Conservation (phyloP, 2,113 vertebrate species). For the Pomatostomus ruficeps region DNA sequence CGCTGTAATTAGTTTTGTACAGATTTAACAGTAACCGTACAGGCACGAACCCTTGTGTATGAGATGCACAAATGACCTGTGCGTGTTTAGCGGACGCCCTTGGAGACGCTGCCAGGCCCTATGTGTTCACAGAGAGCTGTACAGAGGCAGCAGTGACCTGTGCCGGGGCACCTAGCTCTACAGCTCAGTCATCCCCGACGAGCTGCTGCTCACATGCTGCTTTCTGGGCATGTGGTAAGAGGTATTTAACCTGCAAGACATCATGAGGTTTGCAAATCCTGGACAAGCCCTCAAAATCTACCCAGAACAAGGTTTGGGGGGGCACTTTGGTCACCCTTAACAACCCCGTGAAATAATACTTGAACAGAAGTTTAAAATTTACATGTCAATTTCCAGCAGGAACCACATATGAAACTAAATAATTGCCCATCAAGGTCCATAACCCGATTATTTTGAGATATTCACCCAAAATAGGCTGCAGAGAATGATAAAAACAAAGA, state of each 20-base stretch:
- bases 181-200: not conserved
- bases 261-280: not conserved
- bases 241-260: not conserved
- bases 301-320: not conserved
- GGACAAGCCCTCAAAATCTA: not conserved
- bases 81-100: rapidly evolving
- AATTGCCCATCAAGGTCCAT: not conserved
- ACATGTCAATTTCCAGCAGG: not conserved
- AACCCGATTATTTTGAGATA: not conserved
- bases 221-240: no score
- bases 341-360: not conserved
- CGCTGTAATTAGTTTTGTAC: not conserved
- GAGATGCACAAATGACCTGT: not conserved
- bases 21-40: not conserved
- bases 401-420: not conserved
- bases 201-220: not conserved
- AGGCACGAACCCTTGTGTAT: rapidly evolving
- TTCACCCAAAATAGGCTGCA: not conserved
- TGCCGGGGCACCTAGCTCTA: not conserved
- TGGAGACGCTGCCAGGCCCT: rapidly evolving
- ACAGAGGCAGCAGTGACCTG: not conserved
- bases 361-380: not conserved
- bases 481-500: not conserved
- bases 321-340: not conserved
- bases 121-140: rapidly evolving